A percentile compares a stretch with the other conserved stretches of the same genome.
These are phyloP conservation scores for Hetaerina titia DNA, from an alignment of 2,888 invertebrate species.

Conservation along the genomic window DNA sequence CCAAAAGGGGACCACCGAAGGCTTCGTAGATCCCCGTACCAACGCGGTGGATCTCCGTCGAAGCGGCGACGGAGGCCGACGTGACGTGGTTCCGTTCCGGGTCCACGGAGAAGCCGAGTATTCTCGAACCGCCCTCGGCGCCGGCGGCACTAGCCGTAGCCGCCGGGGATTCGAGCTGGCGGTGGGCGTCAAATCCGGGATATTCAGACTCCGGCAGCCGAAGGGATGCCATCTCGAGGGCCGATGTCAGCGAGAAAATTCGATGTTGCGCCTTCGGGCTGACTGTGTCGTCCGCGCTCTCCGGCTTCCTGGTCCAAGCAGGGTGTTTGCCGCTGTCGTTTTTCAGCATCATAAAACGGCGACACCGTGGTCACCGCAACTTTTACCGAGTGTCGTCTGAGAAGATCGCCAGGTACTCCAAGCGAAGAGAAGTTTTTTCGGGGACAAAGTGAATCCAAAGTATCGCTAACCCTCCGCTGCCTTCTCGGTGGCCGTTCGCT, in stretches of 20 bases:
- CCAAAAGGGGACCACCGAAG: conserved; percentile 31
- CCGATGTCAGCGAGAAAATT: conserved; percentile 24
- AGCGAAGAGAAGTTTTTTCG: neutral
- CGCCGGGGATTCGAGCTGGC: conserved; percentile 70
- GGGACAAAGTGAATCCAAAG: neutral
- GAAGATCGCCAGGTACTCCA: neutral
- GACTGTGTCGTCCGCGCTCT: conserved; percentile 74
- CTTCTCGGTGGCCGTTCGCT: neutral
- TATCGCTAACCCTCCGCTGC: neutral
- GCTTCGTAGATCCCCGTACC: conserved; percentile 55
- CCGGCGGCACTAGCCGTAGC: conserved; percentile 72
- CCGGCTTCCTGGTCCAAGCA: conserved; percentile 70
- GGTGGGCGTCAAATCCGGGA: conserved; percentile 76
- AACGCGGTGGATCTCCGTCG: conserved; percentile 65
- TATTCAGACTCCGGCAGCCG: conserved; percentile 78
- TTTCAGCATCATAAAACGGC: conserved; percentile 32
- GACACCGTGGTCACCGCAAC: neutral
- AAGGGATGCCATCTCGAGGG: conserved; percentile 77
- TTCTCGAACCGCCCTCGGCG: conserved; percentile 78
- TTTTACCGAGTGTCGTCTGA: neutral
- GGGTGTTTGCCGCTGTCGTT: conserved; percentile 30
- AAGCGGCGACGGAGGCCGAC: conserved; percentile 58
- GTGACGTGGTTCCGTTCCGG: conserved; percentile 74
- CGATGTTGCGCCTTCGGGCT: conserved; percentile 14
- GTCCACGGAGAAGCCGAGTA: conserved; percentile 84